Evolutionary conservation across 2,113 vertebrate genomes (phyloP), one percentile per base, ranked within the genome.

Genomic region (Cranoglanis bouderius): DNA sequence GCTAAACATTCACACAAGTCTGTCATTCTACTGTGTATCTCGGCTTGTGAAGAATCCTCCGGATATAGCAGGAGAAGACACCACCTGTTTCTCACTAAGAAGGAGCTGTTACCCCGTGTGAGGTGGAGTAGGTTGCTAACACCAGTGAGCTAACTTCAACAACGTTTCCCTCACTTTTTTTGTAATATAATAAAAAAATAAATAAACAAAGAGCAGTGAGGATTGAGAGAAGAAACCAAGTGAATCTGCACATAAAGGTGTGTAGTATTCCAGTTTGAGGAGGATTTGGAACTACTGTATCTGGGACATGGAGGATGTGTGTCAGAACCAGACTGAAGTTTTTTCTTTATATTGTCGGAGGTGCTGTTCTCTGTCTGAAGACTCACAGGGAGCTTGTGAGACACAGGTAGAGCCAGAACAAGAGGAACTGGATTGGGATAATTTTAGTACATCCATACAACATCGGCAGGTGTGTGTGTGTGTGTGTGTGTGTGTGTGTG

Each of bases 341-440:
- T 92, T 92, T 88, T 93, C 93, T 91, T 49, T 83, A 46, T 90
- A 89, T 82, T 32, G 12, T 55, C 72, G 35, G 57, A 89, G 16
- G 72, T 83, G 38, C 91, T 83, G 78, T 86, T 92, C 92, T 77
- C 89, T 93, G 70, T 91, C 90, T 18, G 92, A 93, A 55, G 93
- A 91, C 46, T 92, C 88, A 3, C 92, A 94, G 82, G 92, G 93
- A 59, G 38, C 90, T 84, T 93, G 87, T 83, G 91, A 93, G 70
- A 87, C 84, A 49, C 93, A 91, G 46, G 55, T 85, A 74, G 93
- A 95, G 51, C 90, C 91, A 24, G 95, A 96, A 74, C 88, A 94
- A 10, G 96, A 96, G 75, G 96, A 96, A 43, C 91, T 96, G 90
- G 96, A 95, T 78, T 96, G 96, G 96, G 96, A 96, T 89, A 84